Evolutionary conservation across 1,140 invertebrate genomes (phyloP).

Genomic region (Panulirus ornatus): DNA sequence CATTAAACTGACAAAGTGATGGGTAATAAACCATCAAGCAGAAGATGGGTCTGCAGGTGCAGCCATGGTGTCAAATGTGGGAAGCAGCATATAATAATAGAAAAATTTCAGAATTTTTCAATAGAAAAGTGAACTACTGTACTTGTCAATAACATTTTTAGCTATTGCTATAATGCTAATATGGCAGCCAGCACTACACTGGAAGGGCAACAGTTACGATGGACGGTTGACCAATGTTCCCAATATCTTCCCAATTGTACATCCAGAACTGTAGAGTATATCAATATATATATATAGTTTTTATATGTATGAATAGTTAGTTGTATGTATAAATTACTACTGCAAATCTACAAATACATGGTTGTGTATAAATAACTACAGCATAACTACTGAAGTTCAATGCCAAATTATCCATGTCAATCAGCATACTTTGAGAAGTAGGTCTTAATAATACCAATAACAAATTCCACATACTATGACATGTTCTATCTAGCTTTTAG

Average conservation of each 20-base stretch:
- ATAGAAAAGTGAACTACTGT: no score
- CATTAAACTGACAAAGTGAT: no score
- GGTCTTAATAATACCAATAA: neutral
- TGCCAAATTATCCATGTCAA: neutral
- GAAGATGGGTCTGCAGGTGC: no score
- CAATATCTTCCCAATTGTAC: neutral
- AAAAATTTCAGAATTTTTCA: no score
- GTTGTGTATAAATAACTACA: neutral
- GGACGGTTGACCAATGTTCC: neutral
- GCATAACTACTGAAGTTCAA: neutral
- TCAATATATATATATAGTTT: neutral
- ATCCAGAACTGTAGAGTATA: neutral
- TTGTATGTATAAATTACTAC: neutral
- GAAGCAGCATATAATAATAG: no score
- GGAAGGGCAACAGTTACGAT: neutral
- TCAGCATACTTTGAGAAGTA: neutral
- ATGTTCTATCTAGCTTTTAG: neutral
- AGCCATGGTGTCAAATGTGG: no score
- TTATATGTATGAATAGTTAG: neutral
- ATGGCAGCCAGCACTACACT: neutral
- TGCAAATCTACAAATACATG: neutral
- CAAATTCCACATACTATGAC: neutral
- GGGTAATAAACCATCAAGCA: no score
- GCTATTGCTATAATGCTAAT: neutral
- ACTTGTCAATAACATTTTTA: neutral